These are phyloP conservation scores for Alosa sapidissima DNA, from an alignment of 2,797 vertebrate species.

Conservation along the genomic window DNA sequence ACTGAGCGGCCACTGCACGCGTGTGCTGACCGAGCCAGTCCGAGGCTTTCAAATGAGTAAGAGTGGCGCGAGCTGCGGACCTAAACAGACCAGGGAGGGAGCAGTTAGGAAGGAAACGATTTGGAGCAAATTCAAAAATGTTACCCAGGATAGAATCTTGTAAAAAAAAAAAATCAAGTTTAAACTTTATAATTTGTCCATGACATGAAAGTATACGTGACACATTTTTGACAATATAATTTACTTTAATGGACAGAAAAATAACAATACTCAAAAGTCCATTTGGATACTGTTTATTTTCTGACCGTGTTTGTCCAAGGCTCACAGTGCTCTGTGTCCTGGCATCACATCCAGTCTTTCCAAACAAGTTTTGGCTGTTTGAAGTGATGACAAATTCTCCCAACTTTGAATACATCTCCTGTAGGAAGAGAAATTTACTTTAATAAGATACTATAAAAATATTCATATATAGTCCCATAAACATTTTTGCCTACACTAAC, in stretches of 20 bases:
- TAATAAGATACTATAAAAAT: not conserved
- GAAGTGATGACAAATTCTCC: not conserved
- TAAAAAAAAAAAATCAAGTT: no score
- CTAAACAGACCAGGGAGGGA: constrained; percentile 52
- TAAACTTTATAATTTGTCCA: no score
- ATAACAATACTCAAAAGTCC: no score
- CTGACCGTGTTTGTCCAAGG: constrained; percentile 75
- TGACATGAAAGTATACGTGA: no score
- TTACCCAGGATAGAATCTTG: not conserved
- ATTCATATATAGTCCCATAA: not conserved
- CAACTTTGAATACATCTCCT: not conserved
- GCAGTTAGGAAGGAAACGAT: not conserved
- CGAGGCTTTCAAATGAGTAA: constrained; percentile 57
- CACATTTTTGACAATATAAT: no score
- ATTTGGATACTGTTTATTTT: not conserved
- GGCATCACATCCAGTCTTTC: constrained; percentile 44
- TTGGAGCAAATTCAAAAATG: not conserved
- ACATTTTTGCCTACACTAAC: no score
- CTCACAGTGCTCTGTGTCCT: constrained; percentile 40
- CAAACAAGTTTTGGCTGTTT: constrained; percentile 36
- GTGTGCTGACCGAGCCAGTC: constrained; percentile 64
- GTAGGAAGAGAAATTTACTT: not conserved
- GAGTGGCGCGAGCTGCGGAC: constrained; percentile 48
- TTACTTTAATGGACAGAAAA: no score
- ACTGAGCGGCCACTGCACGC: constrained; percentile 62